Percentiles rank a stretch among this genome's conserved stretches.
phyloP scores from a whole-genome alignment of 1,140 invertebrate species.

The Drosophila athabasca region DNA sequence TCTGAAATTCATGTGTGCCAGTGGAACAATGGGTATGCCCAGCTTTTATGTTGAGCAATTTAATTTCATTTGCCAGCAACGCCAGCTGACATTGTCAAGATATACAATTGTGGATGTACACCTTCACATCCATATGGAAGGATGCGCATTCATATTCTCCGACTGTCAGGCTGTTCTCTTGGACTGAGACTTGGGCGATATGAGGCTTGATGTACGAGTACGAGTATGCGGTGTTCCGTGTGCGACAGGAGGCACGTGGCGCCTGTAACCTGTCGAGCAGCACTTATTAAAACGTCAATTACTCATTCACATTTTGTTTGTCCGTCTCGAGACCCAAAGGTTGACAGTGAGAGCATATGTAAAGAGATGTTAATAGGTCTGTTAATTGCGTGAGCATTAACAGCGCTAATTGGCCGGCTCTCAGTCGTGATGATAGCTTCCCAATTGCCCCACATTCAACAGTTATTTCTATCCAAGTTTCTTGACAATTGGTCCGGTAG shows the following conservation, averaged over 20 bases:
- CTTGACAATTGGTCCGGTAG: conserved; percentile 22
- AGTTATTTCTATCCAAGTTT: conserved; percentile 15
- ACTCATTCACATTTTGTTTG: conserved; percentile 62
- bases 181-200: conserved; percentile 2
- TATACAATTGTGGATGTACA: conserved; percentile 11
- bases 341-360: conserved; percentile 30
- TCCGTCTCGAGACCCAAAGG: conserved; percentile 40
- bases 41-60: too few species aligned
- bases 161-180: background rate
- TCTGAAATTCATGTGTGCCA: conserved; percentile 41
- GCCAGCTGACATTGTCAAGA: conserved; percentile 44
- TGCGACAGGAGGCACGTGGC: conserved; percentile 14
- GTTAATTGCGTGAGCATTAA: conserved; percentile 56
- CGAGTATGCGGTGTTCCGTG: background rate
- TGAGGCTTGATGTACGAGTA: background rate
- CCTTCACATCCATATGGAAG: conserved; percentile 4
- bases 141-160: too few species aligned
- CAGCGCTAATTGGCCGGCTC: conserved; percentile 53
- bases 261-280: conserved; percentile 44
- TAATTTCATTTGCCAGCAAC: too few species aligned
- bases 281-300: conserved; percentile 74
- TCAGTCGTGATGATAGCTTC: conserved; percentile 21
- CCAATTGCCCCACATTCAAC: conserved; percentile 36
- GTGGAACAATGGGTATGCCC: conserved; percentile 29
- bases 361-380: conserved; percentile 49